These are phyloP conservation scores for Spea bombifrons DNA, from an alignment of 2,113 vertebrate genomes.

Conservation along the genomic window DNA sequence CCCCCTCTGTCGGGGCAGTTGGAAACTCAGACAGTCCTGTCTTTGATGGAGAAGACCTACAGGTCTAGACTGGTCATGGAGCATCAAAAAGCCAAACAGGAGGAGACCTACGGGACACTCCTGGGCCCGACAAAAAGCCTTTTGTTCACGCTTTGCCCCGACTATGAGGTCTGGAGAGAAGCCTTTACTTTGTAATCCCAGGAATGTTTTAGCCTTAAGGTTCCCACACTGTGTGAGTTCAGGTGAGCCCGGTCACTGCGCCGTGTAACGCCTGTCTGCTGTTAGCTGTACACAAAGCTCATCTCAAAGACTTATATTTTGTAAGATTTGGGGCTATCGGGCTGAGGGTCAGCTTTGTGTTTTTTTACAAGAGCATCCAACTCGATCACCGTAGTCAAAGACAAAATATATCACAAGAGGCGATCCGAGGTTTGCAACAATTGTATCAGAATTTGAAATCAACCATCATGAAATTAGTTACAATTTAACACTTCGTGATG, in stretches of 20 bases:
- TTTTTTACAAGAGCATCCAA: no score
- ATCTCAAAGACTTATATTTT: no score
- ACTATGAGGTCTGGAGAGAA: background rate
- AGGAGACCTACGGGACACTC: background rate
- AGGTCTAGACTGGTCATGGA: background rate
- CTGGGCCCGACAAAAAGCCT: background rate
- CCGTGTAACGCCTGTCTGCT: no score
- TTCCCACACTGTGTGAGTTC: background rate
- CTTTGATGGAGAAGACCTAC: background rate
- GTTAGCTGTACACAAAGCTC: no score
- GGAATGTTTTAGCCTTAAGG: background rate
- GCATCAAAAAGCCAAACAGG: background rate
- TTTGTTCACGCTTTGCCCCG: background rate
- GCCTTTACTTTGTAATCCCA: background rate
- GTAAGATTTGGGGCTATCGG: no score
- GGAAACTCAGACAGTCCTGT: background rate
- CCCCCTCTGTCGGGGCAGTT: background rate
- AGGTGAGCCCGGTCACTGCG: background rate
- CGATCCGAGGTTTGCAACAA: no score
- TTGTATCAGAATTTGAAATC: no score
- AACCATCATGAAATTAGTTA: no score
- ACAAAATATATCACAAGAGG: no score
- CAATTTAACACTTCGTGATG: no score
- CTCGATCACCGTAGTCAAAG: no score
- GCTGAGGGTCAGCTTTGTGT: no score